Evolutionary conservation across 1,140 invertebrate genomes (phyloP).

Genomic region (Olivierus martensii): DNA sequence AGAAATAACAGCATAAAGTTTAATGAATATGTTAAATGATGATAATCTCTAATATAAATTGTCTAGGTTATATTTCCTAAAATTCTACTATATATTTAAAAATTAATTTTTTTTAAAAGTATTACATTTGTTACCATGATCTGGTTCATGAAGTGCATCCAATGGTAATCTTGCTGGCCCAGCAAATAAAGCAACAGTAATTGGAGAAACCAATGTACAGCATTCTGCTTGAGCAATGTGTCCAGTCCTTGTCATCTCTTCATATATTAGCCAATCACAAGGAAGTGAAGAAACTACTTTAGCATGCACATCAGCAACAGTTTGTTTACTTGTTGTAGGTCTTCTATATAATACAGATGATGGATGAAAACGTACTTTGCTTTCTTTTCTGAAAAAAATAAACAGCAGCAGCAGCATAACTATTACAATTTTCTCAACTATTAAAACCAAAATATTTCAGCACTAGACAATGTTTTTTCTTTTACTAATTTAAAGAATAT

Average conservation of each 20-base stretch:
- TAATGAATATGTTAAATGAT: too few relatives aligned
- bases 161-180: constrained; percentile 50
- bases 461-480: too few relatives aligned
- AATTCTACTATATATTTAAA: too few relatives aligned
- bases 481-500: too few relatives aligned
- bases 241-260: constrained; percentile 56
- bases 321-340: constrained; percentile 28
- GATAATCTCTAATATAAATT: too few relatives aligned
- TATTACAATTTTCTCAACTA: too few relatives aligned
- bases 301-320: constrained; percentile 26
- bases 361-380: constrained; percentile 56
- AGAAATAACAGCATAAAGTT: too few relatives aligned
- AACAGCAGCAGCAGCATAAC: too few relatives aligned
- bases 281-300: constrained; percentile 40
- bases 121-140: constrained; percentile 33
- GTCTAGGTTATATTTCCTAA: too few relatives aligned
- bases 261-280: constrained; percentile 70
- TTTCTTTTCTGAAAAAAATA: constrained; percentile 44
- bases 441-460: too few relatives aligned
- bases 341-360: constrained; percentile 48
- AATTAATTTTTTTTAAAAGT: too few relatives aligned
- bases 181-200: constrained; percentile 63
- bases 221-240: constrained; percentile 50
- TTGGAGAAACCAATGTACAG: constrained; percentile 59
- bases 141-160: constrained; percentile 41